phyloP scores from a whole-genome alignment of 2,113 vertebrate genomes.

The Pollachius pollachius region DNA sequence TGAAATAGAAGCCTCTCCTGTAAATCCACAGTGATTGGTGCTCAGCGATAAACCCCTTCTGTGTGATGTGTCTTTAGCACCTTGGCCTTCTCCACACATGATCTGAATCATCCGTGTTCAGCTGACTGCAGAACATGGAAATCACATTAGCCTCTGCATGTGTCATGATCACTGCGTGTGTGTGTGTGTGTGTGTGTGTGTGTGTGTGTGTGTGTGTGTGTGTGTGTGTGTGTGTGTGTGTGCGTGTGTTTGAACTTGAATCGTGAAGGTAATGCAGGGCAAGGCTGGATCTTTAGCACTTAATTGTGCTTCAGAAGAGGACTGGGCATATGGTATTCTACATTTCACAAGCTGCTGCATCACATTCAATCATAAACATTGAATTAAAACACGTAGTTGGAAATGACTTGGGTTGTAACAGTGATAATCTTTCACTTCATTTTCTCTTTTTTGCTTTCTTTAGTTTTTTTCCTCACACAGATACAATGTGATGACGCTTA shows the following conservation, averaged over 20 bases:
- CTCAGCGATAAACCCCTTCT: constrained; percentile 10
- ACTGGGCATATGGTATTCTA: constrained; percentile 6
- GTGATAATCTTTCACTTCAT: too few species aligned
- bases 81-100: neutral
- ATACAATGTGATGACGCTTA: too few species aligned
- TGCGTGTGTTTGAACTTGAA: constrained; percentile 18
- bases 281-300: neutral
- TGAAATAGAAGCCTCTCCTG: too few species aligned
- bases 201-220: neutral
- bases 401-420: too few species aligned
- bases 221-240: neutral
- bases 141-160: constrained; percentile 54
- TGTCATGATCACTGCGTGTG: constrained; percentile 25
- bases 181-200: constrained; percentile 1
- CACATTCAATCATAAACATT: too few species aligned
- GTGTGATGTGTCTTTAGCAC: constrained; percentile 10
- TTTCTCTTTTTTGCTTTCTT: too few species aligned
- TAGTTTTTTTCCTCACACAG: too few species aligned
- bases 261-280: constrained; percentile 16
- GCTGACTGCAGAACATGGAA: constrained; percentile 52
- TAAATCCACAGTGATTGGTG: neutral
- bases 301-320: constrained; percentile 35
- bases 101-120: constrained; percentile 40
- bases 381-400: too few species aligned
- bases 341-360: too few species aligned